These are phyloP conservation scores for Heterodera schachtii DNA, from an alignment of 1,140 invertebrate species.

Conservation along the genomic window DNA sequence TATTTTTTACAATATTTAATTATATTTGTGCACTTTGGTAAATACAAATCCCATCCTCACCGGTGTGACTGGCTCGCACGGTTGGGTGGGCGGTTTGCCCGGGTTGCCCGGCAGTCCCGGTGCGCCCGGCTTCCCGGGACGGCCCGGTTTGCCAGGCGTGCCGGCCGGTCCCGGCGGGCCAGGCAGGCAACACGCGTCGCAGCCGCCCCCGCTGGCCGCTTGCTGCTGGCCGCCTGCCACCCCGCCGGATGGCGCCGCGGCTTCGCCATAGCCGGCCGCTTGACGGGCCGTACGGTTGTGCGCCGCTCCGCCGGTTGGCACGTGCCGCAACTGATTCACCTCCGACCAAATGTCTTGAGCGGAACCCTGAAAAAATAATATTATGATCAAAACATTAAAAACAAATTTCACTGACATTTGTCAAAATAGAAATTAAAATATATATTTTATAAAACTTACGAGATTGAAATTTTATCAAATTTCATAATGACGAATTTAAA, in stretches of 20 bases:
- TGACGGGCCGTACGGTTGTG: constrained; percentile 59
- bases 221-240: constrained; percentile 25
- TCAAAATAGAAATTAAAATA: no score
- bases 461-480: no score
- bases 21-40: no score
- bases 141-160: constrained; percentile 47
- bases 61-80: constrained; percentile 50
- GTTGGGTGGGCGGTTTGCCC: constrained; percentile 44
- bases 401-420: no score
- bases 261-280: constrained; percentile 56
- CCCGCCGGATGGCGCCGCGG: constrained; percentile 13
- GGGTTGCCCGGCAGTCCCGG: constrained; percentile 46
- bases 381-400: neutral
- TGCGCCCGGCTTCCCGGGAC: constrained; percentile 46
- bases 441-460: no score
- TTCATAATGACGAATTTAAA: no score
- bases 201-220: constrained; percentile 49
- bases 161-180: constrained; percentile 50
- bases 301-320: constrained; percentile 28
- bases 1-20: no score
- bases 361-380: constrained; percentile 47
- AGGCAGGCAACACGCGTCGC: constrained; percentile 57
- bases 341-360: constrained; percentile 63
- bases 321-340: constrained; percentile 51
- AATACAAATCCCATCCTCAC: neutral